A percentile compares a stretch with the other conserved stretches of the same genome.
These are phyloP conservation scores for Amniataba percoides DNA, from an alignment of 2,797 vertebrate genomes.

Conservation along the genomic window DNA sequence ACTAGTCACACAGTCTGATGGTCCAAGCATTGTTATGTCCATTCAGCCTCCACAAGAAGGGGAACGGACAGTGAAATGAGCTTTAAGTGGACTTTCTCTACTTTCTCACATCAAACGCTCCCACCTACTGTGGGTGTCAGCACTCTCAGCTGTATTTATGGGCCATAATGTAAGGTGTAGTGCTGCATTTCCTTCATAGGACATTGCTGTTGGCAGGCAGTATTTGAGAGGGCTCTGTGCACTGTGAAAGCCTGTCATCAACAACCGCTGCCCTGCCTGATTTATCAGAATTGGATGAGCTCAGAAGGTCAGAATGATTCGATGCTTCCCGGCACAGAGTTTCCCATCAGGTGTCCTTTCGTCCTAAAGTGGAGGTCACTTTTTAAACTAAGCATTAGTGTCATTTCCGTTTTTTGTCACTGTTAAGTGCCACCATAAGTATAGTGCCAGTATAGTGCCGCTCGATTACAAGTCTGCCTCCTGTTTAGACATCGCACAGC, in stretches of 20 bases:
- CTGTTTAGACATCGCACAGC: slow-evolving; percentile 17
- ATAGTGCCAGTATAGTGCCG: background rate
- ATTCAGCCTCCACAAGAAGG: slow-evolving; percentile 13
- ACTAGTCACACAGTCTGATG: slow-evolving; percentile 23
- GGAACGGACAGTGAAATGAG: slow-evolving; percentile 8
- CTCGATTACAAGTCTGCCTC: slow-evolving; percentile 5
- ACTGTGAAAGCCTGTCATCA: slow-evolving; percentile 75
- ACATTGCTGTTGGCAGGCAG: slow-evolving; percentile 75
- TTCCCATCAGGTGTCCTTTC: slow-evolving; percentile 31
- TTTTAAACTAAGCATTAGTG: slow-evolving; percentile 22
- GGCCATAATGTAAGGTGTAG: slow-evolving; percentile 64
- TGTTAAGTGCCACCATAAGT: slow-evolving; percentile 14
- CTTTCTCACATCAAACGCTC: slow-evolving; percentile 42
- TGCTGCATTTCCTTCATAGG: slow-evolving; percentile 72
- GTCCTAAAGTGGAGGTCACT: slow-evolving; percentile 17
- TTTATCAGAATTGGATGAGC: slow-evolving; percentile 70
- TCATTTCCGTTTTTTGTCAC: slow-evolving; percentile 2
- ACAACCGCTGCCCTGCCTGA: slow-evolving; percentile 57
- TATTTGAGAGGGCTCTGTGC: slow-evolving; percentile 43
- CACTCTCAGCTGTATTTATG: slow-evolving; percentile 72
- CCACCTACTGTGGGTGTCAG: slow-evolving; percentile 29
- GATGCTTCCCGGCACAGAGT: slow-evolving; percentile 21
- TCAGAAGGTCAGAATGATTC: slow-evolving; percentile 73
- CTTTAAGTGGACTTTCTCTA: slow-evolving; percentile 56
- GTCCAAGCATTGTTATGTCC: slow-evolving; percentile 9